These are phyloP conservation scores for Cylindroiulus punctatus DNA, from an alignment of 2,888 invertebrate species.

Conservation along the genomic window DNA sequence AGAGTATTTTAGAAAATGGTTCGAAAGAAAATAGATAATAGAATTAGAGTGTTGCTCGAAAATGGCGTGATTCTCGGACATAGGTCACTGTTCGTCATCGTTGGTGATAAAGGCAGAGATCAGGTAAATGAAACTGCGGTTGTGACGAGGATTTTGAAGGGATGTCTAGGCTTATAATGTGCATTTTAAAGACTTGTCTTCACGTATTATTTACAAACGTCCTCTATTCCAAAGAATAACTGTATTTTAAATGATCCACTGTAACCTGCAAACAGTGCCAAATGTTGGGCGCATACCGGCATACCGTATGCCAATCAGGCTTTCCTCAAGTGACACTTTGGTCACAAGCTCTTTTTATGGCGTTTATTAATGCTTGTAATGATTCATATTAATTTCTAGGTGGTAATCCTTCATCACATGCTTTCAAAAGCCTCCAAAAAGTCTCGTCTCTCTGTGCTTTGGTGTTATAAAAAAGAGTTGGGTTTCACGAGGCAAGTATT, in stretches of 20 bases:
- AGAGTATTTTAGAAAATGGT: slow-evolving; percentile 73
- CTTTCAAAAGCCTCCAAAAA: slow-evolving; percentile 93
- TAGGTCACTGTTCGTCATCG: slow-evolving; percentile 91
- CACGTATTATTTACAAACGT: too few relatives aligned
- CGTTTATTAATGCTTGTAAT: neutral
- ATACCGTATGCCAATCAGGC: too few relatives aligned
- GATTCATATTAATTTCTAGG: slow-evolving; percentile 70
- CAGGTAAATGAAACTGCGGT: slow-evolving; percentile 73
- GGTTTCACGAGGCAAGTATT: slow-evolving; percentile 81
- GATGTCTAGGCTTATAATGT: too few relatives aligned
- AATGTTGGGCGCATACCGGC: too few relatives aligned
- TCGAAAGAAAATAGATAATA: slow-evolving; percentile 95
- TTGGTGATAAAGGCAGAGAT: slow-evolving; percentile 95
- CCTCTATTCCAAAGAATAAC: too few relatives aligned
- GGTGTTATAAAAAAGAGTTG: slow-evolving; percentile 98
- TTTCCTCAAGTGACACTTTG: too few relatives aligned
- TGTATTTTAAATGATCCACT: too few relatives aligned
- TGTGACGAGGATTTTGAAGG: too few relatives aligned
- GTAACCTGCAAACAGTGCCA: too few relatives aligned
- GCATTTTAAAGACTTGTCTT: too few relatives aligned
- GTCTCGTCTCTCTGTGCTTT: slow-evolving; percentile 91
- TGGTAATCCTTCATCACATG: slow-evolving; percentile 97
- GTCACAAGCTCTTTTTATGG: slow-evolving; percentile 5
- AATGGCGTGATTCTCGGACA: slow-evolving; percentile 93
- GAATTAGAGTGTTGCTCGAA: slow-evolving; percentile 94